These are phyloP conservation scores for Ataeniobius toweri DNA, from an alignment of 2,797 vertebrate species.

Conservation along the genomic window DNA sequence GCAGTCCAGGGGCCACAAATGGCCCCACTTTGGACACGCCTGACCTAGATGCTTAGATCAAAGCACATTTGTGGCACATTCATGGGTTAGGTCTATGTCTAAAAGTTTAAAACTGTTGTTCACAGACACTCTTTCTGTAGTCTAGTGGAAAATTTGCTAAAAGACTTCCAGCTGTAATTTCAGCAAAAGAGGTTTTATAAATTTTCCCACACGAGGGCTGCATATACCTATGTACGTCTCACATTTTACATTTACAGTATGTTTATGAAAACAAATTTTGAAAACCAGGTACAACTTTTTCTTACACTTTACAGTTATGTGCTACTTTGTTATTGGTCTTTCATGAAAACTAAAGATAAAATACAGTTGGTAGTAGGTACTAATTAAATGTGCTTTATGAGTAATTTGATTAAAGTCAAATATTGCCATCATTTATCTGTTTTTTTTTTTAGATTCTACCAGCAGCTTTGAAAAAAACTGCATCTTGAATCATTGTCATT, in stretches of 20 bases:
- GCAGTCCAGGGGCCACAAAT: too few species aligned
- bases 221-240: too few species aligned
- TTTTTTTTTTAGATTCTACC: not conserved
- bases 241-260: too few species aligned
- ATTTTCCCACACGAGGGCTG: too few species aligned
- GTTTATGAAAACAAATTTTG: too few species aligned
- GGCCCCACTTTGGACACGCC: too few species aligned
- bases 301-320: not conserved
- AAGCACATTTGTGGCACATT: too few species aligned
- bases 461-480: not conserved
- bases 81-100: not conserved
- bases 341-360: not conserved
- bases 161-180: too few species aligned
- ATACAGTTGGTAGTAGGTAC: not conserved
- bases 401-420: not conserved
- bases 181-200: not conserved
- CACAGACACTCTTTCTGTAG: too few species aligned
- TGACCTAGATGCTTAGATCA: too few species aligned
- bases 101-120: not conserved
- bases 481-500: not conserved
- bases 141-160: too few species aligned
- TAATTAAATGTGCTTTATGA: not conserved
- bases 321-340: not conserved
- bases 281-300: not conserved
- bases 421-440: not conserved